Base-by-base conservation (phyloP, 1,140 invertebrate genomes). In the Rhyzopertha dominica region DNA sequence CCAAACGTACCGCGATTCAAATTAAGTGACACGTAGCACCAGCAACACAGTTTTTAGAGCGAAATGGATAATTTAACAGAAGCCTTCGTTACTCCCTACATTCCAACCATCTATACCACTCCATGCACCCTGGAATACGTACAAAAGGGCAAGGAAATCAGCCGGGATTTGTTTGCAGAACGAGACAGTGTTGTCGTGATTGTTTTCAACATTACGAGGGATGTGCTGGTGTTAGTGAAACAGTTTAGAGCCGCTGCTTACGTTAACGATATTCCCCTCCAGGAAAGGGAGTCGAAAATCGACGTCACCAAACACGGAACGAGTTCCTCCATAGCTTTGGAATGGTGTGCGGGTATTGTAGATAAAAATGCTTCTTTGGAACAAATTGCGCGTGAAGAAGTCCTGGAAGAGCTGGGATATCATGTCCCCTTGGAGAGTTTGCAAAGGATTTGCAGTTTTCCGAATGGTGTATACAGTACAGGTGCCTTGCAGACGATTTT, bases 351-450 rank as follows among this genome's bases (percentile, higher is more conserved):
- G 20, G 95, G 94, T 5, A 88, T 97, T 43, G 79, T 95, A 20
- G 94, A 98, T 65, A 96, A 96, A 64, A 67, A 84, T 28, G 80
- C 80, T 41, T 61, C 81, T 25, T 63, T 87, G 25, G 74, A 74
- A 28, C 81, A 94, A 65, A 93, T 92, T 49, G 91, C 90, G 0
- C 74, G 75, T 37, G 85, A 90, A 53, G 95, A 98, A 68, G 76
- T 97, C 0, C 58, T 85, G 5, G 95, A 98, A 69, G 95, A 98
- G 69, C 95, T 92, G 72, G 95, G 95, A 2, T 98, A 95, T 71
- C 74, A 90, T 61, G 87, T 93, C 1, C 74, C 81, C 0, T 74
- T 97, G 26, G 70, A 83, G 36, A 74, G 77, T 67, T 72, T 96
- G 29, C 78, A 82, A 31, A 44, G 36, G 38, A 46, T 58, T 13